Conservation (phyloP, 2,797 vertebrate species). For the Syncerus caffer region DNA sequence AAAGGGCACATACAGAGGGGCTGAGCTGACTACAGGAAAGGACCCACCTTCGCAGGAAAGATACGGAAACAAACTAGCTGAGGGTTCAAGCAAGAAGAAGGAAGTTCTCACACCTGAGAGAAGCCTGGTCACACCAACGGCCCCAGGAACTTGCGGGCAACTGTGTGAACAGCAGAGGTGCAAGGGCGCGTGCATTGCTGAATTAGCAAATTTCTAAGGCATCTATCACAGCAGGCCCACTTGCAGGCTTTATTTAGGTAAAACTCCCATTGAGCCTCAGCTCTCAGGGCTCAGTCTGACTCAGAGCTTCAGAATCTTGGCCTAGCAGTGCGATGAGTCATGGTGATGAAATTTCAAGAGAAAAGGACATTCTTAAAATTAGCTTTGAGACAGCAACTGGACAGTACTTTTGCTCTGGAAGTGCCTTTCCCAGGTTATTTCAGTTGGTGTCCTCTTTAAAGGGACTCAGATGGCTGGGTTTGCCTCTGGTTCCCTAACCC, state of each 20-base stretch:
- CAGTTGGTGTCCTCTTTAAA: background rate
- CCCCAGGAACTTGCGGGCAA: background rate
- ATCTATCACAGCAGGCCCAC: slow-evolving; percentile 13
- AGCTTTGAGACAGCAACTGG: slow-evolving; percentile 65
- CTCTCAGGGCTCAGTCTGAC: slow-evolving; percentile 56
- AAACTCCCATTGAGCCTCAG: slow-evolving; percentile 51
- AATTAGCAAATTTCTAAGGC: slow-evolving; percentile 43
- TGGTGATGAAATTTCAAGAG: slow-evolving; percentile 71
- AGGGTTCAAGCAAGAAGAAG: background rate
- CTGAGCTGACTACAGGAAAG: background rate
- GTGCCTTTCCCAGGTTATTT: slow-evolving; percentile 50
- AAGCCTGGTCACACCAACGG: background rate
- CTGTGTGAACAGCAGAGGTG: background rate
- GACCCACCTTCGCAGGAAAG: background rate
- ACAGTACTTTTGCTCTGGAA: slow-evolving; percentile 22
- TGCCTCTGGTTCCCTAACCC: background rate
- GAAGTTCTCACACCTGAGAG: background rate
- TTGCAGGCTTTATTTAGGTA: slow-evolving; percentile 73
- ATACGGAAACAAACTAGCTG: background rate
- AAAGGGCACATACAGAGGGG: background rate
- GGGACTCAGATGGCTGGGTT: background rate
- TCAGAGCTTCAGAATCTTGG: slow-evolving; percentile 76
- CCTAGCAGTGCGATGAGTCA: slow-evolving; percentile 65
- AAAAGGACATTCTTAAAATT: slow-evolving; percentile 73
- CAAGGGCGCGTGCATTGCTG: slow-evolving; percentile 26